phyloP scores from a whole-genome alignment of 2,888 invertebrate species.

The Hermaeophaga mercurialis region DNA sequence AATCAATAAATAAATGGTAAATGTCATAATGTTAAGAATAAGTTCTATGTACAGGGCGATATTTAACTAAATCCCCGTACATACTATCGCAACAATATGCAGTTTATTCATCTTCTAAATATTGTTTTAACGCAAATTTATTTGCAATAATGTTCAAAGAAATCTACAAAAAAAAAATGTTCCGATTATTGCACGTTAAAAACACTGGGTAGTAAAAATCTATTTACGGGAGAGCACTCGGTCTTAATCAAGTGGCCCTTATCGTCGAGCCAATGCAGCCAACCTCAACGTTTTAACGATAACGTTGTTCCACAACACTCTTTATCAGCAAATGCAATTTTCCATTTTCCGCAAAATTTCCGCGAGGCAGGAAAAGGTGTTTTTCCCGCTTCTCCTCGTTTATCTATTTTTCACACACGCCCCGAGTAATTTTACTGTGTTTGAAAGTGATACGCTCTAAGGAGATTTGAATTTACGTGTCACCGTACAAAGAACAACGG shows the following conservation, averaged over 20 bases:
- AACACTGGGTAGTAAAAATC: not conserved
- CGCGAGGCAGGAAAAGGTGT: slow-evolving; percentile 14
- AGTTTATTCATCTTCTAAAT: no score
- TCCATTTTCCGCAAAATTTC: slow-evolving; percentile 14
- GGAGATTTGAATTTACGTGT: no score
- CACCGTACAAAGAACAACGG: no score
- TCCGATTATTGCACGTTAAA: not conserved
- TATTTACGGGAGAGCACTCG: slow-evolving; percentile 13
- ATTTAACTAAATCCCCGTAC: no score
- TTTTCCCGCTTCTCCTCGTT: slow-evolving; percentile 14
- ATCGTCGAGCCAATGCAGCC: slow-evolving; percentile 14
- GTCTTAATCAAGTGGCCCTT: slow-evolving; percentile 15
- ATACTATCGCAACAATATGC: no score
- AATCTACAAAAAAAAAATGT: no score
- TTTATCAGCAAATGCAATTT: slow-evolving; percentile 21
- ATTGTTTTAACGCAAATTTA: no score
- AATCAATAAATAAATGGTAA: no score
- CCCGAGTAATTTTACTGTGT: not conserved
- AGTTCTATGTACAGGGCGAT: no score
- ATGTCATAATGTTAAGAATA: no score
- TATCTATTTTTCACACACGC: slow-evolving; percentile 14
- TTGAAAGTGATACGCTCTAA: not conserved
- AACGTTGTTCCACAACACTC: slow-evolving; percentile 9
- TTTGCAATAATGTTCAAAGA: no score
- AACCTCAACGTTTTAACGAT: slow-evolving; percentile 8